Base-by-base conservation (phyloP, 2,888 invertebrate species). In the Spilarctia lutea region DNA sequence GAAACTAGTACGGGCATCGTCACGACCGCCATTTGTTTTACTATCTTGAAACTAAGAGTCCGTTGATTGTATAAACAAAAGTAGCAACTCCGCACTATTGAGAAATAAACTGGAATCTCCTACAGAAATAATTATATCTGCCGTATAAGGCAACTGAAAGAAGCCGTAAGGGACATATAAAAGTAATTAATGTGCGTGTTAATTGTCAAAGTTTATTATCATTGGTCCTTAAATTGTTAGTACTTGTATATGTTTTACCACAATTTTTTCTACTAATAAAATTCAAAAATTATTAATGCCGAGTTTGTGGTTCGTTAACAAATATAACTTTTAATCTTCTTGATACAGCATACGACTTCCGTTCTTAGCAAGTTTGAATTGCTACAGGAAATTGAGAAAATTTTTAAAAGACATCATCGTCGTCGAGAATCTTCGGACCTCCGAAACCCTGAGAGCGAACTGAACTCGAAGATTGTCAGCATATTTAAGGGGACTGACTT, bases 21-120 rank as follows among this genome's bases (percentile, higher is more conserved):
- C 90, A 91, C 89, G 91, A 91, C 79, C 84, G 72, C 82, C 87
- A 86, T 87, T 90, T 88, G 88, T 87, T 48, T 90, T 89, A 89
- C 88, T 89, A 89, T 88, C 87, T 88, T 79, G 82, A 74, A 84
- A 85, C 82, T 85, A 86, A 87, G 84, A 88, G 84, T 82, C 79
- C 82, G 85, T 81, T 90, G 87, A 88, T 86, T 86, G 85, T 85
- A 83, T 82, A 85, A 85, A 84, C 82, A 81, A 80, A 77, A 82
- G 81, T 85, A 65, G 45, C n/a, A 30, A 78, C 73, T 80, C 65
- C 79, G 81, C 78, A 79, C 76, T 75, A 75, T 77, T 74, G 75
- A 70, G 67, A 81, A 83, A 83, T 81, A 82, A 86, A 85, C 81
- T 83, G 80, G 81, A 81, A 80, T 78, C 75, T 70, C 65, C 73